Evolutionary conservation across 2,888 invertebrate genomes (phyloP), one percentile per base, ranked within the genome.

Genomic region (Reticulitermes lucifugus): DNA sequence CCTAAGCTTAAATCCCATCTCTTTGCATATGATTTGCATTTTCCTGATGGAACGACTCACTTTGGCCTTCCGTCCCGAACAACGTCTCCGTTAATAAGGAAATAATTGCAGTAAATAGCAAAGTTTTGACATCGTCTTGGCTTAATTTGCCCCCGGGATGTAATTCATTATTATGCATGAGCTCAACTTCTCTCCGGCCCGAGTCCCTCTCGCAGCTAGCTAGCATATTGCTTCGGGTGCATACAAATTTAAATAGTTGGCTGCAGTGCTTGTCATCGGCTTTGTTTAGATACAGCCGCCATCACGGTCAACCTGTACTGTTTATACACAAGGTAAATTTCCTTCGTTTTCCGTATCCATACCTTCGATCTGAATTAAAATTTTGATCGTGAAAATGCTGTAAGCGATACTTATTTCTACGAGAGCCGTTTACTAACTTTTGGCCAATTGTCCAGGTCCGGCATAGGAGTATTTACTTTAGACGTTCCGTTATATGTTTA

Each of bases 131-230:
- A 91, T 90, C 90, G 90, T 90, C 91, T 91, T 91, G 91, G 91
- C 91, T 91, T 91, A 91, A 91, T 91, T 91, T 90, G 90, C 91
- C 91, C 91, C 88, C 88, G 91, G 91, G 91, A 91, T 89, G 90
- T 91, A 90, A 91, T 91, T 91, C 91, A 91, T 91, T 91, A 91
- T 90, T 91, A 91, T 91, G 91, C 91, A 91, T 91, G 91, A 91
- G 91, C 41, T 60, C 10, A 22, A 29, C 35, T 60, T 41, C 14
- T 41, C 80, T 41, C 41, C 5, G 22, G 75, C 35, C 75, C 43
- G 41, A 41, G 41, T 18, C 41, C 35, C 22, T 29, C 35, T 80
- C 29, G 51, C 25, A n/a, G 51, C 46, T 29, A 21, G 22, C 60
- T 41, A 80, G 35, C 80, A 59, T 60, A 80, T 80, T 80, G 80